phyloP scores from a whole-genome alignment of 1,140 invertebrate genomes.

The Drosophila quadrilineata region DNA sequence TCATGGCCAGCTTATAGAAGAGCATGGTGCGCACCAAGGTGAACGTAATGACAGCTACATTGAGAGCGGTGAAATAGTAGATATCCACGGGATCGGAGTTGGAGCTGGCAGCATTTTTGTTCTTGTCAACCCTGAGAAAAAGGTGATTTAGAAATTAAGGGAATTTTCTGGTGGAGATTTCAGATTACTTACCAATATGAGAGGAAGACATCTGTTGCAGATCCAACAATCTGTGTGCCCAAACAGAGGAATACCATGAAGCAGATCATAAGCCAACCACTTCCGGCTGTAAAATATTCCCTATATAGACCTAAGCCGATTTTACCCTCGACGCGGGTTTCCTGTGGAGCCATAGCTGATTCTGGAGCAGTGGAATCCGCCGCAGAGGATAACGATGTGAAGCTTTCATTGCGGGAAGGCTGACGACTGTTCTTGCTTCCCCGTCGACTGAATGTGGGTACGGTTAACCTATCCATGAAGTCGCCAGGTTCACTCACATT shows the following conservation, averaged over 20 bases:
- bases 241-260: slow-evolving; percentile 35
- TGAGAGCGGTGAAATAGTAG: slow-evolving; percentile 43
- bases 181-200: slow-evolving; percentile 40
- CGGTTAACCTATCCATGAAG: slow-evolving; percentile 38
- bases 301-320: slow-evolving; percentile 31
- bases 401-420: slow-evolving; percentile 46
- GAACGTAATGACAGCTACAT: slow-evolving; percentile 53
- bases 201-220: slow-evolving; percentile 42
- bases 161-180: not conserved
- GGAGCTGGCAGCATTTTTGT: slow-evolving; percentile 6
- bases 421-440: slow-evolving; percentile 37
- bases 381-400: slow-evolving; percentile 52
- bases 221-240: slow-evolving; percentile 39
- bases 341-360: slow-evolving; percentile 25
- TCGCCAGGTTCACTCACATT: slow-evolving; percentile 36
- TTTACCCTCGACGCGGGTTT: slow-evolving; percentile 19
- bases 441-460: slow-evolving; percentile 49
- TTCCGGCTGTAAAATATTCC: slow-evolving; percentile 43
- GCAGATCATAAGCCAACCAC: slow-evolving; percentile 28
- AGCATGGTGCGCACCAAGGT: slow-evolving; percentile 45
- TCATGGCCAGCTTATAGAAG: slow-evolving; percentile 52
- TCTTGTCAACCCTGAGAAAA: slow-evolving; percentile 46
- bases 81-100: slow-evolving; percentile 35
- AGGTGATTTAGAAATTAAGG: not conserved
- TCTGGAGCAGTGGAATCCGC: slow-evolving; percentile 50